Base-by-base conservation (phyloP, 2,797 vertebrate genomes). In the Malacoraja senta region DNA sequence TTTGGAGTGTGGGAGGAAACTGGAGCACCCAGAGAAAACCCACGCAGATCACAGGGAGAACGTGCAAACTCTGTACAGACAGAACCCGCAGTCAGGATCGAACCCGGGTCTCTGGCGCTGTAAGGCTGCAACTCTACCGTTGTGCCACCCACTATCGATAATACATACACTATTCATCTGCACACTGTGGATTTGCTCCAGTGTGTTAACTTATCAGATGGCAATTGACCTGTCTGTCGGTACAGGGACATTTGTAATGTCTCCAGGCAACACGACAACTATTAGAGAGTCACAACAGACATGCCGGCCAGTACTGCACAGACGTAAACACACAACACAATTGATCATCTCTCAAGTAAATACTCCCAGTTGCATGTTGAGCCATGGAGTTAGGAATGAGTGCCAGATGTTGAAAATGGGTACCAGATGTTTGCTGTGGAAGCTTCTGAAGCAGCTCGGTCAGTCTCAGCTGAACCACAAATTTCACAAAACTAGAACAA, bases 281-380 rank as follows among this genome's bases (percentile, higher is more conserved):
- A 17, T 53, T 32, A 29, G 38, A 19, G 90, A 92, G 65, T 17
- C 44, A 76, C 44, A 72, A 91, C 72, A 44, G 65, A 24, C 68
- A 91, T 74, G 24, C 35, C 21, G 26, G 72, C 71, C 9, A 92
- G n/a, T 24, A 32, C 44, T 9, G 29, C 71, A 15, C 38, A 29
- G 58, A 92, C 4, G 44, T 71, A 92, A 92, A 76, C 90, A 15
- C 38, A 92, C 38, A 92, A 92, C 68, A 74, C 68, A 91, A 92
- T 53, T 13, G 15, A 74, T 53, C 21, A 24, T 29, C 13, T 74
- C 72, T 53, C 12, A 12, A 76, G 72, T 92, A 74, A 92, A 44
- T 29, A 92, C 44, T 72, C 24, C 26, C 7, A 53, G 72, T 53
- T 26, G 68, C 65, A 91, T 26, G 6, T 38, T 19, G 12, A n/a